Evolutionary conservation across 2,888 invertebrate genomes (phyloP), one percentile per base, ranked within the genome.

Genomic region (Plutella xylostella): DNA sequence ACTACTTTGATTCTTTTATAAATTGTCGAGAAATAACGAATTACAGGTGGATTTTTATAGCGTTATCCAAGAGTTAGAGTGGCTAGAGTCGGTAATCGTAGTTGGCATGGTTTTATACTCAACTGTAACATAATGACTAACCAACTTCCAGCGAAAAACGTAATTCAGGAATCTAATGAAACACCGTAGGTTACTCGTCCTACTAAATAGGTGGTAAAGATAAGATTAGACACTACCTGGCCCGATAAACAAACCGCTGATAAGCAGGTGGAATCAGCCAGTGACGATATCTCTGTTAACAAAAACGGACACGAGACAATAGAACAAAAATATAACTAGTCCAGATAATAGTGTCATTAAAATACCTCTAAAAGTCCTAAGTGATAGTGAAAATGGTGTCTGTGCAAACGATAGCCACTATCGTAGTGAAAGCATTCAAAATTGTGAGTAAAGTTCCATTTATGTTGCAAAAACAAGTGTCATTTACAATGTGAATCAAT

Each of bases 361-460:
- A 12, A 17, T 34, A 17, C 4, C 14, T 5, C 4, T 34, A 34
- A 15, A 33, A 33, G 21, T 34, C 18, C 25, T 6, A 37, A 15
- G 14, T 6, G 14, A 34, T 17, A 39, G 39, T 43, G 69, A 90
- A 82, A 80, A 92, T 93, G 92, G 91, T 92, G 68, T 91, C 92
- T 52, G 86, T 93, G 48, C 90, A 92, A 69, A 92, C 92, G 38
- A 90, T 94, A 56, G 93, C 90, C 52, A 89, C 92, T 46, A 89
- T 94, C 49, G 89, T 92, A 70, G 87, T 94, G 61, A 94, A 94
- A 86, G 78, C 90, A 48, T 82, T 93, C 47, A 94, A 94, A 86
- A 76, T 94, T 87, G 94, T 94, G 84, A 90, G 90, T 86, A 66
- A 35, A 33, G 47, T 34, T 3, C 7, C 14, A 39, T 22, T n/a